A percentile compares a stretch with the other conserved stretches of the same genome.
Evolutionary conservation across 2,888 invertebrate genomes (phyloP).

Genomic region (Polydrusus cervinus): DNA sequence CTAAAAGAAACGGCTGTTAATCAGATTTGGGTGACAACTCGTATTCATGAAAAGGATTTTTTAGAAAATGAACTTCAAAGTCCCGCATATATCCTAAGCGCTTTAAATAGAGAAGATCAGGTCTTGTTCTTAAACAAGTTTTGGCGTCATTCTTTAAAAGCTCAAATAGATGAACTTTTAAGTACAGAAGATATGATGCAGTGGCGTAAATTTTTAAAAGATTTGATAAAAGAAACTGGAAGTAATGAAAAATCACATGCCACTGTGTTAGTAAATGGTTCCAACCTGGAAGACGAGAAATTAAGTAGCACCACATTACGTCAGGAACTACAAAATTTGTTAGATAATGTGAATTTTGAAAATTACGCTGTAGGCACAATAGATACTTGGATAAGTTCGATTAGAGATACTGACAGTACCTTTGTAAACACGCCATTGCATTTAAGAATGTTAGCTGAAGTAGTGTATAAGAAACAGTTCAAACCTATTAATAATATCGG

Average conservation of each 20-base stretch:
- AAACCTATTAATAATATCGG: slow-evolving; percentile 9
- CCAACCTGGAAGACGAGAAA: background rate
- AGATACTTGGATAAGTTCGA: slow-evolving; percentile 17
- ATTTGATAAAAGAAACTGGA: no score
- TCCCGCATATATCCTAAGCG: slow-evolving; percentile 25
- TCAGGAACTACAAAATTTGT: background rate
- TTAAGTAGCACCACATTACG: background rate
- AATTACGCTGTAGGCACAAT: slow-evolving; percentile 18
- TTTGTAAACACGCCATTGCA: slow-evolving; percentile 42
- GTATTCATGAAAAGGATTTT: slow-evolving; percentile 34
- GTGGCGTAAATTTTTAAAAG: no score
- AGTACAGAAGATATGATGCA: no score
- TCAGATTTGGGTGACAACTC: slow-evolving; percentile 43
- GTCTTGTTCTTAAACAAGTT: slow-evolving; percentile 31
- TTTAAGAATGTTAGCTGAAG: slow-evolving; percentile 44
- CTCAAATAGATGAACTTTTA: background rate
- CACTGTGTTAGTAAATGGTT: background rate
- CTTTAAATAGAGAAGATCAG: slow-evolving; percentile 32
- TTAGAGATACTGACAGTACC: slow-evolving; percentile 9
- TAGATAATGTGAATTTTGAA: background rate
- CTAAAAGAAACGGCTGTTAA: slow-evolving; percentile 10
- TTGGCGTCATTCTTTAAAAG: slow-evolving; percentile 24
- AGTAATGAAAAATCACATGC: background rate
- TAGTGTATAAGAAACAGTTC: slow-evolving; percentile 39
- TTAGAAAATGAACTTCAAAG: slow-evolving; percentile 30